phyloP scores from a whole-genome alignment of 2,113 vertebrate species.

The Trichomycterus rosablanca region DNA sequence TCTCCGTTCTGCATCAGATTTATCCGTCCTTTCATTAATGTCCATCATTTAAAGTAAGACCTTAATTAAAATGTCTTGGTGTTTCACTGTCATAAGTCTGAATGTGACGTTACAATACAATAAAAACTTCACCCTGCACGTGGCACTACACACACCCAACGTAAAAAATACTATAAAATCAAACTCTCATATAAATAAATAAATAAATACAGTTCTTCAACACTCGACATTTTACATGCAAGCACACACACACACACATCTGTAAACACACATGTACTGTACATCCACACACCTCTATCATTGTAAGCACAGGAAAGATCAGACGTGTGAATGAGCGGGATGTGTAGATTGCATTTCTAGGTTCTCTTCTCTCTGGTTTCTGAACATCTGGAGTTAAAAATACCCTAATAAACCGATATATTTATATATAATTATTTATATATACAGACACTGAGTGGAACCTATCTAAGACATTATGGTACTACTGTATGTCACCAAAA shows the following conservation, averaged over 20 bases:
- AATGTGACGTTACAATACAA: conserved; percentile 2
- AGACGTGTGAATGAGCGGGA: conserved; percentile 21
- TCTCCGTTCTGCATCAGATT: neutral
- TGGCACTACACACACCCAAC: conserved; percentile 38
- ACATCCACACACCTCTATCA: conserved; percentile 29
- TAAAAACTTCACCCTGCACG: conserved; percentile 37
- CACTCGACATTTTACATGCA: conserved; percentile 45
- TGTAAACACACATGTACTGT: conserved; percentile 24
- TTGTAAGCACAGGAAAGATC: conserved; percentile 40
- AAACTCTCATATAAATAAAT: conserved; percentile 41
- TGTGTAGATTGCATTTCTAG: conserved; percentile 37
- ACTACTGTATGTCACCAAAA: conserved; percentile 13
- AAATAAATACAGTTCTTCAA: conserved; percentile 45
- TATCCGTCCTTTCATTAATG: neutral
- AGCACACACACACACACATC: conserved; percentile 36
- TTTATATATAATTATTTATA: conserved; percentile 40
- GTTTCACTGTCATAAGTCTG: conserved; percentile 5
- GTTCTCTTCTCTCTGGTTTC: conserved; percentile 29
- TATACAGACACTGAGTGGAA: conserved; percentile 40
- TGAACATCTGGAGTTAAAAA: conserved; percentile 46
- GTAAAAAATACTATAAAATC: conserved; percentile 49
- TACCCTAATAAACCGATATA: conserved; percentile 42
- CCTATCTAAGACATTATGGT: conserved; percentile 46
- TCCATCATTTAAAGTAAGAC: neutral
- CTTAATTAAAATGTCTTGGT: neutral